A percentile compares a stretch with the other conserved stretches of the same genome.
Evolutionary conservation across 2,113 vertebrate species (phyloP).

Genomic region (Caranx ignobilis): DNA sequence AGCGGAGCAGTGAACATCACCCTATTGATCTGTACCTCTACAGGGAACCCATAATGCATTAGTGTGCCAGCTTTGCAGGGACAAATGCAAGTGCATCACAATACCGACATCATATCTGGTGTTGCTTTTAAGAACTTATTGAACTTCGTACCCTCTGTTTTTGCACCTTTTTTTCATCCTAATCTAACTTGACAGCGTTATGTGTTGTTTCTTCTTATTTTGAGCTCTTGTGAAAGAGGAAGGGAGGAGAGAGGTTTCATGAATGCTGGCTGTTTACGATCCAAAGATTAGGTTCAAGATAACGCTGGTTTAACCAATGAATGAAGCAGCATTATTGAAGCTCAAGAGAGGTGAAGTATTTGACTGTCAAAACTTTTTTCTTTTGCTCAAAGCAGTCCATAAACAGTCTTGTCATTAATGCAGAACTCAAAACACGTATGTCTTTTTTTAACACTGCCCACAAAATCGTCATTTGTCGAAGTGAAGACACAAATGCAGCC

Average conservation of each 20-base stretch:
- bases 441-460: slow-evolving; percentile 3
- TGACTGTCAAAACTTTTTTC: not conserved
- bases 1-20: slow-evolving; percentile 22
- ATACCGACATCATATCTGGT: slow-evolving; percentile 7
- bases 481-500: not conserved
- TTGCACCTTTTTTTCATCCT: slow-evolving; percentile 16
- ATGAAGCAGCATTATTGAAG: not conserved
- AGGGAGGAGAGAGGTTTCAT: not conserved
- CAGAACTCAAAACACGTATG: not conserved
- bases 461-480: not conserved
- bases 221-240: slow-evolving; percentile 2
- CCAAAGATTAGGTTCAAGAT: not conserved
- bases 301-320: not conserved
- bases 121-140: slow-evolving; percentile 32
- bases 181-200: not conserved
- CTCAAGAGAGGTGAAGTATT: accelerated
- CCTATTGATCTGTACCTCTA: slow-evolving; percentile 61
- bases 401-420: not conserved
- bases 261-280: not conserved
- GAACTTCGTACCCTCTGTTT: slow-evolving; percentile 13
- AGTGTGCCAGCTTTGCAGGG: slow-evolving; percentile 14
- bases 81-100: not conserved
- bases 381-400: accelerated
- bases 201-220: not conserved
- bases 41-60: slow-evolving; percentile 57